A percentile compares a stretch with the other conserved stretches of the same genome.
Evolutionary conservation across 2,797 vertebrate genomes (phyloP).

Genomic region (Amblyopsis hoosieri): DNA sequence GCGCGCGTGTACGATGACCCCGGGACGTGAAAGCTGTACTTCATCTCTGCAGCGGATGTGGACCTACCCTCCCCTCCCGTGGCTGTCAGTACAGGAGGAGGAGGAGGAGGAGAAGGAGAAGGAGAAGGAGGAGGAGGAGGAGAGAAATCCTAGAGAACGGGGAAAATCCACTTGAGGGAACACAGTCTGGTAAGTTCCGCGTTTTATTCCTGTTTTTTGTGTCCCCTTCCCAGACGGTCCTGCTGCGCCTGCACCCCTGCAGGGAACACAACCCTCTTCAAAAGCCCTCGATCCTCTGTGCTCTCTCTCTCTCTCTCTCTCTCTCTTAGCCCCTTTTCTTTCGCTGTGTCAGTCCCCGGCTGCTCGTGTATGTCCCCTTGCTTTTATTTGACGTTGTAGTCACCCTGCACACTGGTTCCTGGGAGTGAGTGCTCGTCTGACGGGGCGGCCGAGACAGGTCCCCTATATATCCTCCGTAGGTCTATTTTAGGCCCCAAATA

Average conservation of each 20-base stretch:
- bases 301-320: background rate
- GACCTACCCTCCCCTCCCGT: constrained; percentile 44
- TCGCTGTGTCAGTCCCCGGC: constrained; percentile 1
- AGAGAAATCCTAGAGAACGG: constrained; percentile 44
- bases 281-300: constrained; percentile 10
- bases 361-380: constrained; percentile 16
- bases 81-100: constrained; percentile 51
- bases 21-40: constrained; percentile 78
- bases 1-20: constrained; percentile 71
- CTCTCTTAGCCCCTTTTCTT: constrained; percentile 4
- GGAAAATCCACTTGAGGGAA: constrained; percentile 44
- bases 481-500: constrained; percentile 90
- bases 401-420: constrained; percentile 8
- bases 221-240: constrained; percentile 26
- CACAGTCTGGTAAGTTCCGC: constrained; percentile 23
- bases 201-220: constrained; percentile 23
- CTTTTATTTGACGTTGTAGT: background rate
- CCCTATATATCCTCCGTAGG: constrained; percentile 74
- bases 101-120: constrained; percentile 11
- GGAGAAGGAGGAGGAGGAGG: constrained; percentile 32
- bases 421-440: constrained; percentile 39
- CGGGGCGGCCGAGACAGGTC: constrained; percentile 23
- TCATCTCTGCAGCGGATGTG: constrained; percentile 76
- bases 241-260: constrained; percentile 8
- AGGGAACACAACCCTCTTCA: constrained; percentile 18